These are phyloP conservation scores for Alloplasta piceator DNA, from an alignment of 2,888 invertebrate species.

Conservation along the genomic window DNA sequence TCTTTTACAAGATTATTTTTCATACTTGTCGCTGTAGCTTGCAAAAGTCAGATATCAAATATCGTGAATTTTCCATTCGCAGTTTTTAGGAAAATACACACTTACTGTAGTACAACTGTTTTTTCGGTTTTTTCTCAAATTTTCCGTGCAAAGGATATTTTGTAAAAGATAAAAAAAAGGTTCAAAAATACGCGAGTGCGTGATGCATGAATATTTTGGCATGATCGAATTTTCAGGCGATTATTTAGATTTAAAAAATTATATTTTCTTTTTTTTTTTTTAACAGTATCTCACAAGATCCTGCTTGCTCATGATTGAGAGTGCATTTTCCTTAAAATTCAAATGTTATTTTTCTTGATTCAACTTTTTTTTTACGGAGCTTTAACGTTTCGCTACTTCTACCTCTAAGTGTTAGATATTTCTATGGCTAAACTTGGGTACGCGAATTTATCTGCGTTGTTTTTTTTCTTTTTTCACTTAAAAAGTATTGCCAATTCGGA, in stretches of 20 bases:
- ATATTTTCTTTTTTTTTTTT: slow-evolving; percentile 7
- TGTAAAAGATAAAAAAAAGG: slow-evolving; percentile 2
- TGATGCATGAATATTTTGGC: slow-evolving; percentile 27
- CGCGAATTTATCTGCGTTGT: slow-evolving; percentile 26
- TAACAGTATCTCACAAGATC: slow-evolving; percentile 8
- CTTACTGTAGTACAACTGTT: background rate
- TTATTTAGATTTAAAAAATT: slow-evolving; percentile 1
- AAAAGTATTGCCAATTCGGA: slow-evolving; percentile 61
- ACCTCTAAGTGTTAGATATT: slow-evolving; percentile 52
- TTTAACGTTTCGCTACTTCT: slow-evolving; percentile 46
- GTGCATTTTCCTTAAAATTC: slow-evolving; percentile 34
- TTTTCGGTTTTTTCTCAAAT: slow-evolving; percentile 14
- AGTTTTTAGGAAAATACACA: slow-evolving; percentile 26
- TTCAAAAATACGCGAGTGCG: background rate
- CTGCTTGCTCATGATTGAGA: slow-evolving; percentile 44
- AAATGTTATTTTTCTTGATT: background rate
- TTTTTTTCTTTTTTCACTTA: slow-evolving; percentile 31
- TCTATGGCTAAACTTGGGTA: slow-evolving; percentile 46
- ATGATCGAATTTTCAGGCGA: slow-evolving; percentile 22
- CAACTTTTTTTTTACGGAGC: slow-evolving; percentile 1
- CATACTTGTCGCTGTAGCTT: slow-evolving; percentile 7
- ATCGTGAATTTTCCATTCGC: slow-evolving; percentile 30
- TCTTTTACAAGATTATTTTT: slow-evolving; percentile 22
- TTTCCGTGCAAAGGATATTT: slow-evolving; percentile 31
- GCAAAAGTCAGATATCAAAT: slow-evolving; percentile 33